phyloP scores from a whole-genome alignment of 1,140 invertebrate species.

The Laupala kohalensis region DNA sequence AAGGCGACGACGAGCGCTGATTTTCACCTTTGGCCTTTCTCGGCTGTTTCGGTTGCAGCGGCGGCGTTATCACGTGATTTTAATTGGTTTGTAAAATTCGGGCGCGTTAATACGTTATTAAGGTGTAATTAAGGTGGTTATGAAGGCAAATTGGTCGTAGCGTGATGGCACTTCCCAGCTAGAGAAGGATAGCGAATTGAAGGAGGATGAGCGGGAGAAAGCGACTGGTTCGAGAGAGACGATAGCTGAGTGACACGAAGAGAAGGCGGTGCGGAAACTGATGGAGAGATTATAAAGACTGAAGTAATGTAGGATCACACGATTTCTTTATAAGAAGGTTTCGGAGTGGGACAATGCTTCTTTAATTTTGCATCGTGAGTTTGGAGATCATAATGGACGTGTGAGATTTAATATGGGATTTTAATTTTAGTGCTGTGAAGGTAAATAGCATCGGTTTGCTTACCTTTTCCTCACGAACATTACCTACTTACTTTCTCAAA shows the following conservation, averaged over 20 bases:
- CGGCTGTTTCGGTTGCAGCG: background rate
- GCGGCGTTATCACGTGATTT: background rate
- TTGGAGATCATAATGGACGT: too few relatives aligned
- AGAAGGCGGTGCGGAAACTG: background rate
- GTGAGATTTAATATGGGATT: too few relatives aligned
- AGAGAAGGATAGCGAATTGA: background rate
- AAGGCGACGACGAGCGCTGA: background rate
- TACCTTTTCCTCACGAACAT: too few relatives aligned
- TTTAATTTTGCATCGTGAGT: too few relatives aligned
- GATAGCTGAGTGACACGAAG: background rate
- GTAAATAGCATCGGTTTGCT: too few relatives aligned
- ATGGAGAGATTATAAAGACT: background rate
- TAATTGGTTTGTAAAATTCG: conserved; percentile 8
- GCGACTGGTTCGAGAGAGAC: background rate
- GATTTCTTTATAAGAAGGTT: too few relatives aligned
- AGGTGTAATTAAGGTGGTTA: conserved; percentile 11
- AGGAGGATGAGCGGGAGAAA: background rate
- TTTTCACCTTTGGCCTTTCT: background rate
- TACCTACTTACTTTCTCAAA: too few relatives aligned
- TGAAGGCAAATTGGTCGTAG: conserved; percentile 5
- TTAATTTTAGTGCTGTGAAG: too few relatives aligned
- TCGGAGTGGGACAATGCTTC: too few relatives aligned
- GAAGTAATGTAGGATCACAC: background rate
- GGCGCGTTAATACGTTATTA: conserved; percentile 10
- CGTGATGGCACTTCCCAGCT: background rate